A percentile compares a stretch with the other conserved stretches of the same genome.
These are phyloP conservation scores for Eucera pruinosa DNA, from an alignment of 2,888 invertebrate species.

Conservation along the genomic window DNA sequence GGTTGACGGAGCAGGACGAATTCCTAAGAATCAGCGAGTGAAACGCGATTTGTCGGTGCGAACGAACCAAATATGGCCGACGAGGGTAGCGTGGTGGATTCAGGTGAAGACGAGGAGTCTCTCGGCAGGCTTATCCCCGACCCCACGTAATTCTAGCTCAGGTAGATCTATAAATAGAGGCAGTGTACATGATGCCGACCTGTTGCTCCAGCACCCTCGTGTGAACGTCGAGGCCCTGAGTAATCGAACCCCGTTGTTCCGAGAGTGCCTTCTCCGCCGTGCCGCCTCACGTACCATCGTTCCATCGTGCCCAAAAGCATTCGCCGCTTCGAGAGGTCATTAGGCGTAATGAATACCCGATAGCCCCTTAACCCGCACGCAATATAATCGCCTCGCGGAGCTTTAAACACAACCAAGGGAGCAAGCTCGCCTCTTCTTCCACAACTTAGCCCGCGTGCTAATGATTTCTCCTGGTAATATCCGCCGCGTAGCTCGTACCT, in stretches of 20 bases:
- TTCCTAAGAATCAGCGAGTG: slow-evolving; percentile 55
- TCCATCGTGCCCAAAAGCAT: slow-evolving; percentile 69
- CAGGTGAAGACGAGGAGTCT: slow-evolving; percentile 70
- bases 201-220: slow-evolving; percentile 80
- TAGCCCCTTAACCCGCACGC: slow-evolving; percentile 70
- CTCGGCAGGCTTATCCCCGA: slow-evolving; percentile 66
- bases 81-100: slow-evolving; percentile 49
- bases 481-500: slow-evolving; percentile 2
- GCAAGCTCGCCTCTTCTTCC: background rate
- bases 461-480: slow-evolving; percentile 60
- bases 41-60: slow-evolving; percentile 60
- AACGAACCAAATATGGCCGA: slow-evolving; percentile 65
- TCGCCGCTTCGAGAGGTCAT: slow-evolving; percentile 68
- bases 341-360: slow-evolving; percentile 73
- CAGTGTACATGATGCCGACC: slow-evolving; percentile 76
- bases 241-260: slow-evolving; percentile 76
- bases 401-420: slow-evolving; percentile 52
- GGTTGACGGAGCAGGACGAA: slow-evolving; percentile 46
- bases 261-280: slow-evolving; percentile 52
- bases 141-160: slow-evolving; percentile 76
- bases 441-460: slow-evolving; percentile 50
- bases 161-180: slow-evolving; percentile 79
- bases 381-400: slow-evolving; percentile 65
- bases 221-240: slow-evolving; percentile 78
- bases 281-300: slow-evolving; percentile 69